phyloP scores from a whole-genome alignment of 2,797 vertebrate genomes.

The Chiloscyllium punctatum region DNA sequence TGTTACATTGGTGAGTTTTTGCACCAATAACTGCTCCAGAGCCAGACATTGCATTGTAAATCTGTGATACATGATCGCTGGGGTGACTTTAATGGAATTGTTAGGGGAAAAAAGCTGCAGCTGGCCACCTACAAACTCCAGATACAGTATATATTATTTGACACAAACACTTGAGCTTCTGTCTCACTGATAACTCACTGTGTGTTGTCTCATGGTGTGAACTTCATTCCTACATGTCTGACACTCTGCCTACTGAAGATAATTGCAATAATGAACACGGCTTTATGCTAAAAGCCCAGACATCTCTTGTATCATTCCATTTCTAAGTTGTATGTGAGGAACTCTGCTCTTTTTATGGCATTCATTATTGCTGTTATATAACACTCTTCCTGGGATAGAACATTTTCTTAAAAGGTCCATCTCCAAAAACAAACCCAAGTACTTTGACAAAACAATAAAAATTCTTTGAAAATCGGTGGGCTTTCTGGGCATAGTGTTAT shows the following conservation, averaged over 20 bases:
- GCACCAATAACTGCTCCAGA: neutral
- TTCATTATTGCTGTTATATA: neutral
- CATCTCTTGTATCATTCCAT: neutral
- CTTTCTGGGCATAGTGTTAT: neutral
- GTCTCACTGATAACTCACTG: neutral
- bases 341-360: neutral
- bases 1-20: neutral
- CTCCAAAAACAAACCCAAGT: neutral
- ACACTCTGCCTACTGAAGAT: neutral
- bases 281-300: neutral
- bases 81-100: neutral
- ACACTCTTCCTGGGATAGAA: neutral
- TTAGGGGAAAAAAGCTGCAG: neutral
- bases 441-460: neutral
- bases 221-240: neutral
- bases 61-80: neutral
- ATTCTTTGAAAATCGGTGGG: neutral
- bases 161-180: neutral
- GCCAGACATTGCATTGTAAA: neutral
- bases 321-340: no score
- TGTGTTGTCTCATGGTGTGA: neutral
- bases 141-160: conserved; percentile 26
- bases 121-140: neutral
- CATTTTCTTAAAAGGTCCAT: neutral
- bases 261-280: neutral